A percentile compares a stretch with the other conserved stretches of the same genome.
phyloP scores from a whole-genome alignment of 1,140 invertebrate genomes.

The Chrysoperla carnea region DNA sequence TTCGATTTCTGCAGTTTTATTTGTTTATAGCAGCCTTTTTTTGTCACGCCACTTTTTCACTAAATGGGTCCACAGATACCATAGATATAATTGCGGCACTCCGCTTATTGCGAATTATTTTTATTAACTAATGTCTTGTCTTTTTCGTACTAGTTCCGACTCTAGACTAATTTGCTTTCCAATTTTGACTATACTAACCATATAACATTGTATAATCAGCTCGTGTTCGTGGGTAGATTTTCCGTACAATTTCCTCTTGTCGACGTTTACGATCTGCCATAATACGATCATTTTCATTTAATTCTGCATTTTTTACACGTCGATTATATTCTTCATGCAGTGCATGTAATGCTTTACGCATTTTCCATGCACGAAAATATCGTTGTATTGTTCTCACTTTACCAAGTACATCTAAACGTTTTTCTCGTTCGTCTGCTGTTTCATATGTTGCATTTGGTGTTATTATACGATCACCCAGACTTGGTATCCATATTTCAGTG shows the following conservation, averaged over 20 bases:
- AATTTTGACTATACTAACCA: conserved; percentile 1
- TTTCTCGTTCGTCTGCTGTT: conserved; percentile 29
- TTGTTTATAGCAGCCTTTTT: no score
- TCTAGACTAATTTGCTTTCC: conserved; percentile 9
- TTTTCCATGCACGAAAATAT: conserved; percentile 15
- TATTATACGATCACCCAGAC: conserved; percentile 31
- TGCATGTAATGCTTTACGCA: conserved; percentile 16
- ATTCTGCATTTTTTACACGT: conserved; percentile 25
- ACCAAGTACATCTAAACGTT: conserved; percentile 26
- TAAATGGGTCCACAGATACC: no score
- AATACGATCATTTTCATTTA: conserved; percentile 25
- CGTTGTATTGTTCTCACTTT: conserved; percentile 38
- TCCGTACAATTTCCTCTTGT: conserved; percentile 31
- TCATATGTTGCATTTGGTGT: conserved; percentile 29
- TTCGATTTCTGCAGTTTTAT: no score
- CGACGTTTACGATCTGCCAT: conserved; percentile 27
- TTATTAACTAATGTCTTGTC: no score
- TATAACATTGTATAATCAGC: conserved; percentile 46
- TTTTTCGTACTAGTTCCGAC: no score
- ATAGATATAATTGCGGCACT: no score
- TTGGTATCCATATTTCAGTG: conserved; percentile 35
- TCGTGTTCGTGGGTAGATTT: conserved; percentile 35
- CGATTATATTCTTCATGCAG: conserved; percentile 25
- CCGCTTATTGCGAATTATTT: no score
- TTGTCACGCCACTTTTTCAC: no score